These are phyloP conservation scores for Arctia plantaginis DNA, from an alignment of 2,888 invertebrate species.

Conservation along the genomic window DNA sequence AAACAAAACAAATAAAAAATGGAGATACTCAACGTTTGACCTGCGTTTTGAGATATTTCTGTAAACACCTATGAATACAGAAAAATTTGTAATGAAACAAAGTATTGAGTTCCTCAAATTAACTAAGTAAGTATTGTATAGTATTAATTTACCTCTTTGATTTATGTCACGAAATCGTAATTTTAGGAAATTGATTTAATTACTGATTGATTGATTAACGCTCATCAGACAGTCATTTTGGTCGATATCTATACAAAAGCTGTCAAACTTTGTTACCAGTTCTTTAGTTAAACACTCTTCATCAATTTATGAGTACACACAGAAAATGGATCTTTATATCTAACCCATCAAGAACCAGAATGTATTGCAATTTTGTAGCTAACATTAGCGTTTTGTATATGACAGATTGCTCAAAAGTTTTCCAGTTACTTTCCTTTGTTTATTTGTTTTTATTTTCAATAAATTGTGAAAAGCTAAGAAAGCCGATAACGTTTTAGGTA, in stretches of 20 bases:
- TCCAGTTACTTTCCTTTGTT: constrained; percentile 44
- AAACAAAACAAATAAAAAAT: too few species aligned
- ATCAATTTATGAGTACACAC: not conserved
- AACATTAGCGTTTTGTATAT: constrained; percentile 42
- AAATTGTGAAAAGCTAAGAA: not conserved
- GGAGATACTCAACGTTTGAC: too few species aligned
- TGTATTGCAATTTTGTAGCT: constrained; percentile 12
- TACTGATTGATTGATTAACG: constrained; percentile 61
- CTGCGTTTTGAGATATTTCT: not conserved
- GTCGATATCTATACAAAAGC: constrained; percentile 57
- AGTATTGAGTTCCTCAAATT: not conserved
- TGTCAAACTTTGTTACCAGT: constrained; percentile 59
- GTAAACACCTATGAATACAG: not conserved
- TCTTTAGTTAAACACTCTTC: constrained; percentile 46
- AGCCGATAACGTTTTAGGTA: constrained; percentile 1
- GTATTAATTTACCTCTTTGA: constrained; percentile 21
- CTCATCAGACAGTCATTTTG: constrained; percentile 53
- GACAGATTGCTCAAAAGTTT: constrained; percentile 52
- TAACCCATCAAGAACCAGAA: not conserved
- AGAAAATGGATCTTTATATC: constrained; percentile 12
- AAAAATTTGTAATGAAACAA: not conserved
- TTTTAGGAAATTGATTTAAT: constrained; percentile 51
- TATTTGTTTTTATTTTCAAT: constrained; percentile 21
- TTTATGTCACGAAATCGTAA: constrained; percentile 34
- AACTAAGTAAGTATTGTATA: not conserved